Evolutionary conservation across 2,113 vertebrate species (phyloP).

Genomic region (Gadus macrocephalus): DNA sequence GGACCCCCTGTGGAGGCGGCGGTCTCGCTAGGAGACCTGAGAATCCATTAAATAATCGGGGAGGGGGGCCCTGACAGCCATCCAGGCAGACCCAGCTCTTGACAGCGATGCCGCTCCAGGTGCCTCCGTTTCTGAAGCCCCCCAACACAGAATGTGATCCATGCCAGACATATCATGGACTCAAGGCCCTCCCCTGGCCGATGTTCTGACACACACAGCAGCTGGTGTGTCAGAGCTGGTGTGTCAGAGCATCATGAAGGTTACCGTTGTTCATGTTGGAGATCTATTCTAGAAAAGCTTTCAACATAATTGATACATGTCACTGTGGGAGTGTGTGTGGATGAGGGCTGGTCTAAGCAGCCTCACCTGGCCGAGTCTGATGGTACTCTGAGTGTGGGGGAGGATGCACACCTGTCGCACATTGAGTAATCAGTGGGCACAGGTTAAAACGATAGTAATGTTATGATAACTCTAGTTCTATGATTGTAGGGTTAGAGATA

Average conservation of each 20-base stretch:
- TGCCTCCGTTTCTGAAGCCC: too few relatives aligned
- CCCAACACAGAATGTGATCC: not conserved
- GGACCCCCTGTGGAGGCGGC: not conserved
- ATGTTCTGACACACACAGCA: not conserved
- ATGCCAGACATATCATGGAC: not conserved
- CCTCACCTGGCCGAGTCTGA: too few relatives aligned
- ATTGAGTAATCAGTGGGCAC: too few relatives aligned
- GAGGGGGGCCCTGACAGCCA: not conserved
- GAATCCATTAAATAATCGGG: not conserved
- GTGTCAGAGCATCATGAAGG: not conserved
- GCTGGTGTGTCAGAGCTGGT: not conserved
- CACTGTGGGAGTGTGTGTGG: too few relatives aligned
- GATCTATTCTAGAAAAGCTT: not conserved
- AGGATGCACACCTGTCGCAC: too few relatives aligned
- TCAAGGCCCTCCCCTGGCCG: not conserved
- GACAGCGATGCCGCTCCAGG: not conserved
- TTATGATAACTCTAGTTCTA: too few relatives aligned
- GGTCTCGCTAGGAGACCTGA: not conserved
- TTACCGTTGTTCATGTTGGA: not conserved
- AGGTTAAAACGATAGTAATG: too few relatives aligned
- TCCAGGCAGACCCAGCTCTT: not conserved
- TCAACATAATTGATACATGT: not conserved
- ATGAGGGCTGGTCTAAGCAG: too few relatives aligned
- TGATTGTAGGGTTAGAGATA: too few relatives aligned
- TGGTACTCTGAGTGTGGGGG: too few relatives aligned